These are phyloP conservation scores for Bombus waltoni DNA, from an alignment of 1,140 invertebrate genomes.

Conservation along the genomic window DNA sequence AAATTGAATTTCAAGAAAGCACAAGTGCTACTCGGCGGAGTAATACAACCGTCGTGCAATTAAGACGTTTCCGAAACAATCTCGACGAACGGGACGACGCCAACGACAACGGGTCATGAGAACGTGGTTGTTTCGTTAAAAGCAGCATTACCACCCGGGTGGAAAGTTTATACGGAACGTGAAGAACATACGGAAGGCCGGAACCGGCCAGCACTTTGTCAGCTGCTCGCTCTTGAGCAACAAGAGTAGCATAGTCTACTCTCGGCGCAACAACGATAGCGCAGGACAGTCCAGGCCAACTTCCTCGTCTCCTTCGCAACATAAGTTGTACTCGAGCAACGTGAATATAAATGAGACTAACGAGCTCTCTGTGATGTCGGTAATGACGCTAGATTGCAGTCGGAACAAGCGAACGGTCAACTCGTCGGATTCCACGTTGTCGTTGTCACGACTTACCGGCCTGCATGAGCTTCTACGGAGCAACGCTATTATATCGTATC, in stretches of 20 bases:
- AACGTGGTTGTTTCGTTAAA: constrained; percentile 51
- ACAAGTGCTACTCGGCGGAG: neutral
- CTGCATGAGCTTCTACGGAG: neutral
- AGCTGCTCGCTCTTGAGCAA: constrained; percentile 15
- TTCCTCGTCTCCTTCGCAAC: constrained; percentile 62
- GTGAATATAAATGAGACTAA: constrained; percentile 83
- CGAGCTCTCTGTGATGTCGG: constrained; percentile 81
- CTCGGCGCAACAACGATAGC: constrained; percentile 46
- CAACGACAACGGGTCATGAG: no score
- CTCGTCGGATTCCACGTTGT: constrained; percentile 51
- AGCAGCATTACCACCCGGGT: constrained; percentile 45
- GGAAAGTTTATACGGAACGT: constrained; percentile 50
- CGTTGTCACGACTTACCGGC: constrained; percentile 59
- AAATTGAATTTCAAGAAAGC: constrained; percentile 8
- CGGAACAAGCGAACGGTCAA: constrained; percentile 57
- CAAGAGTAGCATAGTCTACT: constrained; percentile 17
- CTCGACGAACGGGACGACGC: neutral
- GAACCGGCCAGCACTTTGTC: constrained; percentile 42
- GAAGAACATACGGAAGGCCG: constrained; percentile 51
- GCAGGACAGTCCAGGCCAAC: constrained; percentile 48
- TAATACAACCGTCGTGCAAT: constrained; percentile 25
- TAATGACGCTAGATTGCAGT: constrained; percentile 82
- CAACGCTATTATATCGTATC: neutral
- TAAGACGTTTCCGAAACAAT: constrained; percentile 44
- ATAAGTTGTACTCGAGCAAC: constrained; percentile 61